Evolutionary conservation across 2,113 vertebrate genomes (phyloP).

Genomic region (Cochlearius cochlearius): DNA sequence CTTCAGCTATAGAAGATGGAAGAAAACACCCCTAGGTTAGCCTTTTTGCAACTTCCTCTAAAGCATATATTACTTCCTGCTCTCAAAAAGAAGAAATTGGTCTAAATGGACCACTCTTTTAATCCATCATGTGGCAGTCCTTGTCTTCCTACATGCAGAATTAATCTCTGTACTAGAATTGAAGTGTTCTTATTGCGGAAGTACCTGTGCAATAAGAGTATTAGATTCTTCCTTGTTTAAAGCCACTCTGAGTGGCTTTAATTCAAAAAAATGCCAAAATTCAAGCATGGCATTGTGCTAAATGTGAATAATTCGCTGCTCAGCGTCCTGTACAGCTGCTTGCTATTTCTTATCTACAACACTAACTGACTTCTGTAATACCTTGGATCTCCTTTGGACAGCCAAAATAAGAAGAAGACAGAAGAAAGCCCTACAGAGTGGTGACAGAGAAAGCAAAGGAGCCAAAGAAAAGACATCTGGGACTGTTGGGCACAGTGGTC

Average conservation of each 20-base stretch:
- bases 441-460: not conserved
- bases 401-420: not conserved
- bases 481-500: not conserved
- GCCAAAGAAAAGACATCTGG: not conserved
- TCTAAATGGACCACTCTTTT: not conserved
- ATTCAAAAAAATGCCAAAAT: not conserved
- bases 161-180: not conserved
- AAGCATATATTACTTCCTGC: not conserved
- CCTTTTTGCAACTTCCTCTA: not conserved
- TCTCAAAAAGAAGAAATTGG: not conserved
- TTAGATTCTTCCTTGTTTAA: not conserved
- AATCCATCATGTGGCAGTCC: not conserved
- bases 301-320: not conserved
- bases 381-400: not conserved
- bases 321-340: not conserved
- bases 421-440: not conserved
- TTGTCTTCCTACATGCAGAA: not conserved
- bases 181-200: not conserved
- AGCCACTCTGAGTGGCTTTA: not conserved
- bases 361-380: not conserved
- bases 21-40: not conserved
- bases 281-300: not conserved
- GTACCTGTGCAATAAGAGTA: not conserved
- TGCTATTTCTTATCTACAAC: not conserved
- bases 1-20: not conserved